Evolutionary conservation across 2,113 vertebrate genomes (phyloP), one percentile per base, ranked within the genome.

Genomic region (Phylloscopus trochiloides): DNA sequence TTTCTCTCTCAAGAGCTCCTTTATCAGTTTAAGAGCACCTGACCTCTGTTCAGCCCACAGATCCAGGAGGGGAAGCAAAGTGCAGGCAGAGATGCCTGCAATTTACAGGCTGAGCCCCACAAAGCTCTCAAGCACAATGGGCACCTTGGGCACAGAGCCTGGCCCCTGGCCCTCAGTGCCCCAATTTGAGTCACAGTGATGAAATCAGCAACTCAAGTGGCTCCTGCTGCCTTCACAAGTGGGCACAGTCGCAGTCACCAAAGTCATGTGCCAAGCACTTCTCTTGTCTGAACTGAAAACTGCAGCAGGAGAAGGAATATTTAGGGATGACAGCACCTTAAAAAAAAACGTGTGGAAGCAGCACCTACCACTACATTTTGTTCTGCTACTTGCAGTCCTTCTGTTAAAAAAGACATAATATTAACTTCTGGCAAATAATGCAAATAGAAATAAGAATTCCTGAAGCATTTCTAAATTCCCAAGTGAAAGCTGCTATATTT

Each of bases 231-330:
- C 58, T 47, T 55, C 72, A 20, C 24, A 45, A 38, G 36, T 3
- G 18, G 40, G 17, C 12, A 7, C 0, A 1, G 42, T 3, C 14
- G 1, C 7, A 22, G 38, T 3, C 55, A n/a, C 45, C 29, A 18
- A 24, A 36, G 45, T 12, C 47, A 1, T 1, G 10, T 29, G 43
- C 1, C 1, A 54, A 91, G 74, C 0, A 0, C 11, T 42, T 36
- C 1, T 9, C 9, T 62, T 24, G 51, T 32, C 51, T 45, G 59
- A 43, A 34, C 14, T 17, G 70, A 55, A 88, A 86, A n/a, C 38
- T 43, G 7, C 1, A 0, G 38, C 3, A 6, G 11, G 22, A 77
- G 43, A 77, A 72, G 32, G 24, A 42, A 50, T 42, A 38, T 34
- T 73, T 40, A 45, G 42, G 6, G n/a, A 7, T 0, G 0, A 51